Conservation (phyloP, 2,888 invertebrate species). For the Cepaea hortensis region DNA sequence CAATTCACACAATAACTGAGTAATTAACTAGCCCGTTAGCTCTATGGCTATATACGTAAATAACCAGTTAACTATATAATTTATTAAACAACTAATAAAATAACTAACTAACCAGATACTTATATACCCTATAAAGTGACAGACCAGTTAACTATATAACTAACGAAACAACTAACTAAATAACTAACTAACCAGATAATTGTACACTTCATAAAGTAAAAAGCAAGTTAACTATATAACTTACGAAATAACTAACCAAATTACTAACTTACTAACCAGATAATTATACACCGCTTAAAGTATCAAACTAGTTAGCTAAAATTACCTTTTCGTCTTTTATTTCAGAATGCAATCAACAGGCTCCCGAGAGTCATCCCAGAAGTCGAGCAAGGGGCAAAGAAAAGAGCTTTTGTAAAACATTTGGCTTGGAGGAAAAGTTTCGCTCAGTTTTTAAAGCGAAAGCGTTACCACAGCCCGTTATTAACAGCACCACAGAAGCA, state of each 20-base stretch:
- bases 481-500: constrained; percentile 58
- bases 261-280: neutral
- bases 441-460: constrained; percentile 68
- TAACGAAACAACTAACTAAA: neutral
- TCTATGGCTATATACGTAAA: neutral
- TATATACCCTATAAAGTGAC: neutral
- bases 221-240: neutral
- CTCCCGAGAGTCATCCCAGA: constrained; percentile 30
- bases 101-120: neutral
- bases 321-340: neutral
- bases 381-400: constrained; percentile 41
- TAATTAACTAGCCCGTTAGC: neutral
- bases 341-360: constrained; percentile 45
- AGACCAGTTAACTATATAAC: neutral
- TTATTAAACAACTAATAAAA: neutral
- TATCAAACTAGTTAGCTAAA: too few relatives aligned
- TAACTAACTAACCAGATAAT: neutral
- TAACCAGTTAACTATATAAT: neutral
- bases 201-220: neutral
- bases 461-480: constrained; percentile 55
- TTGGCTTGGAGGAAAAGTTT: constrained; percentile 69
- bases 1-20: neutral
- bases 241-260: neutral
- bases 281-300: neutral
- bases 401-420: constrained; percentile 53